Percentiles rank a stretch among this genome's conserved stretches.
Evolutionary conservation across 2,113 vertebrate species (phyloP).

Genomic region (Calidris pygmaea): DNA sequence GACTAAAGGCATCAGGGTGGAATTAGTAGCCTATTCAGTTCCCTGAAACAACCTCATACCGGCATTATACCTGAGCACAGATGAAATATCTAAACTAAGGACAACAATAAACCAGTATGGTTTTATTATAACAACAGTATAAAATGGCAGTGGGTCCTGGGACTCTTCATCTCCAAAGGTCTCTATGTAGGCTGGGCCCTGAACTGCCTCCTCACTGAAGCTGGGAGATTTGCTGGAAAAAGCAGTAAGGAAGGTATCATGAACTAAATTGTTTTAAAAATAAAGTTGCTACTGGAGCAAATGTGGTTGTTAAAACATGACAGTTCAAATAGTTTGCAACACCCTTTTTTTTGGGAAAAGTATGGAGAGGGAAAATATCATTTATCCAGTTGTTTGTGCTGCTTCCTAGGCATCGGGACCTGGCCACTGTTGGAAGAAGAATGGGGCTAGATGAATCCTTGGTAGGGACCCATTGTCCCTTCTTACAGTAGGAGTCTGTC

Average conservation of each 20-base stretch:
- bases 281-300: neutral
- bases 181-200: neutral
- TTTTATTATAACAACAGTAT: neutral
- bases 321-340: neutral
- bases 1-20: neutral
- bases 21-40: neutral
- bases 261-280: neutral
- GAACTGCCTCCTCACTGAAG: neutral
- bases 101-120: neutral
- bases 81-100: neutral
- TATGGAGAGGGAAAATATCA: neutral
- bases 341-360: neutral
- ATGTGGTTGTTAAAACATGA: neutral
- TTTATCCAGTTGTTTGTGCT: neutral
- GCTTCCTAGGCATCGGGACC: neutral
- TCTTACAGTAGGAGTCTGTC: neutral
- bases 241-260: neutral
- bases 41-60: neutral
- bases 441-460: neutral
- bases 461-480: fast-evolving
- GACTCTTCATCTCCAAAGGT: neutral
- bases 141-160: neutral
- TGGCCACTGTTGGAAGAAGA: neutral
- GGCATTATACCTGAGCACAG: neutral
- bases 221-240: neutral